Base-by-base conservation (phyloP, 2,113 vertebrate genomes). In the Anarhynchus alexandrinus region DNA sequence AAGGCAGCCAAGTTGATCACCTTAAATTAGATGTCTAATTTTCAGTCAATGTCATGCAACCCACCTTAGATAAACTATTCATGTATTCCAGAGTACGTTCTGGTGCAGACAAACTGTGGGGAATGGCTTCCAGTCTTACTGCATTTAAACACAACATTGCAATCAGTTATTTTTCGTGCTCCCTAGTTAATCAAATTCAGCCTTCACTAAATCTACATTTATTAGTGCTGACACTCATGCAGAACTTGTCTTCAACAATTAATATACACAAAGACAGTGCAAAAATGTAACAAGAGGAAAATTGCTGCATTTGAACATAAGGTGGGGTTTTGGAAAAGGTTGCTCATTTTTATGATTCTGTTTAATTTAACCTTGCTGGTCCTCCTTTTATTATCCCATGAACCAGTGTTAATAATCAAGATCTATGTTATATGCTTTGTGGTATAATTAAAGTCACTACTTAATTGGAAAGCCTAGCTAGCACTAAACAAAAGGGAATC, bases 391-490 rank as follows among this genome's bases (percentile, higher is more conserved):
- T 82, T 78, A 77, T 96, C 97, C 90, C 73, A 61, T 15, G n/a
- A 91, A 96, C 94, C 65, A 84, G 73, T 87, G 95, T 93, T 97
- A 90, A 96, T 97, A 94, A 96, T 93, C 91, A 96, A 96, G 96
- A 97, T 95, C 97, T 94, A 86, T 76, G 65, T 96, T 93, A 74
- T 69, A 86, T 5, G 72, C 93, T 98, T 91, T 88, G 93, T 91
- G 92, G 91, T 83, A 86, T 97, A 97, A 97, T 97, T 97, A 97
- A 98, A 98, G 91, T 81, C 72, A 57, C 92, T 92, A 67, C 88
- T 96, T 97, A 98, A 97, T 97, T 96, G 97, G 97, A 96, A 98
- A 98, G 82, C 54, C 88, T 70, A 36, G 47, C 94, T 61, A 73
- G 83, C 86, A 71, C 92, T 87, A 95, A 97, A 97, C 92, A 96